Base-by-base conservation (phyloP, 2,113 vertebrate species). In the Zeus faber region DNA sequence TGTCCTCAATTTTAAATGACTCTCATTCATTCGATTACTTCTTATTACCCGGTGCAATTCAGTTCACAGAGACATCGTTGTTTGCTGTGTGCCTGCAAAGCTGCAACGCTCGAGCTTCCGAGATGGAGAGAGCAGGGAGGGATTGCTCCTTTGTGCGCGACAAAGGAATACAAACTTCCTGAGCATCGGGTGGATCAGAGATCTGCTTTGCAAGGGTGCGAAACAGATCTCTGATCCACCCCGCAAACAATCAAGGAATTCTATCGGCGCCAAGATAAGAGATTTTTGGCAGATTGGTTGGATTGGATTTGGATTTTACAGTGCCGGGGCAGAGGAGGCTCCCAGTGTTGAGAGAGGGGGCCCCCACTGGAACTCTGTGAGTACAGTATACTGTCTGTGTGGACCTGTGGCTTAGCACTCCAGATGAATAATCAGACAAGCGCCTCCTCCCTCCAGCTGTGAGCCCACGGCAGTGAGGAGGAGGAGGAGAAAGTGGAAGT, bases 391-490 rank as follows among this genome's bases (percentile, higher is more conserved):
- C 74, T 87, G 80, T 37, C 58, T 67, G 54, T 75, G 77, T 82
- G 69, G 79, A 86, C 69, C 66, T 43, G 24, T 17, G 69, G 72
- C 62, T 88, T 82, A 82, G 52, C 11, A 52, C 63, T 67, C n/a
- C 58, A 47, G 59, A 85, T 86, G 62, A 86, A 87, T 77, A 84
- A 84, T 83, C 77, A 79, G 31, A 33, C 67, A 79, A 62, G 61
- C 59, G 70, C 31, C 70, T 79, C 70, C 77, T 77, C 64, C 62
- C 55, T 72, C 81, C 85, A 85, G 87, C 85, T 87, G 83, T 58
- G 83, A 62, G 31, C 73, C 26, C 49, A 54, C 62, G 24, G 58
- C 63, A 61, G 51, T 47, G 16, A 46, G 23, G 13, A 41, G 58
- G 35, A 35, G 18, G 25, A 23, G 43, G 40, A 51, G 25, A 4